Conservation (phyloP, 2,888 invertebrate species). For the Lottia gigantea region DNA sequence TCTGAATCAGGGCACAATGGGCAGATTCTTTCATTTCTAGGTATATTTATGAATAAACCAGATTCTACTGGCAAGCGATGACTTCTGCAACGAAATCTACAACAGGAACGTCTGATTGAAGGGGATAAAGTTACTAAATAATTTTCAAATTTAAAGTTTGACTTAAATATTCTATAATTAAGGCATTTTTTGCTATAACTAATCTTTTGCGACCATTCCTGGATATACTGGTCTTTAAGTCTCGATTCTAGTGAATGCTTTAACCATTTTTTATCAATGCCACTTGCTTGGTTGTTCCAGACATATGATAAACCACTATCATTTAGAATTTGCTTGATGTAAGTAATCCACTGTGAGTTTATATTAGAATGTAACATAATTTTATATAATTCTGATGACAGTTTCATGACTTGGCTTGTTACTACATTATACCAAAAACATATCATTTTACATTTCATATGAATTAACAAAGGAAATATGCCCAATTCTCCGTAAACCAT, state of each 20-base stretch:
- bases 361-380: too few relatives aligned
- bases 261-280: not conserved
- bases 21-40: not conserved
- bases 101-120: not conserved
- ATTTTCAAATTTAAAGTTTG: not conserved
- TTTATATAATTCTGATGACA: too few relatives aligned
- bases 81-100: not conserved
- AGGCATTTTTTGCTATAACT: not conserved
- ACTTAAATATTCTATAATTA: constrained; percentile 3
- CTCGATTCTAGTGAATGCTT: not conserved
- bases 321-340: not conserved
- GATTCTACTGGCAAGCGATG: not conserved
- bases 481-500: not conserved
- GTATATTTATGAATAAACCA: not conserved
- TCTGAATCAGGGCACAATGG: not conserved
- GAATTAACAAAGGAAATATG: not conserved
- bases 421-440: not conserved
- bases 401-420: not conserved
- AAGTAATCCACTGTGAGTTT: too few relatives aligned
- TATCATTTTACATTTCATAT: not conserved
- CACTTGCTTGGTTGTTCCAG: not conserved
- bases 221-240: not conserved
- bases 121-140: not conserved
- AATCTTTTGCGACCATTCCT: not conserved
- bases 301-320: not conserved